These are phyloP conservation scores for Pogoniulus pusillus DNA, from an alignment of 2,797 vertebrate species.

Conservation along the genomic window DNA sequence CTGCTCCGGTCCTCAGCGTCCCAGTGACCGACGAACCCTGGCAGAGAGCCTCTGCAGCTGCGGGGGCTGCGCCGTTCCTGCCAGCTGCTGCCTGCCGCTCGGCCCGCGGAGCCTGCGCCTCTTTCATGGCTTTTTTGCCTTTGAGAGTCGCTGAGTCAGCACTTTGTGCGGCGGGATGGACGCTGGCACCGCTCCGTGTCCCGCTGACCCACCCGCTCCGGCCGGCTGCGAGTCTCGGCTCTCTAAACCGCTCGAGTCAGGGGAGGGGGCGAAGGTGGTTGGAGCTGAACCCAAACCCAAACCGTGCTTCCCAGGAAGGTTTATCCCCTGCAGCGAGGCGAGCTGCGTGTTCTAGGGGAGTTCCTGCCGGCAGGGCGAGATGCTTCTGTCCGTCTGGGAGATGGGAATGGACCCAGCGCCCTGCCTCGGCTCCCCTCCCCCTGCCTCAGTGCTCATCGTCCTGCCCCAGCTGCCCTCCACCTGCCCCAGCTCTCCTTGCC, in stretches of 20 bases:
- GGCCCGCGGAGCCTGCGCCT: rapidly evolving
- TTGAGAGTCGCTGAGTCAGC: neutral
- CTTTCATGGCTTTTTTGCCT: neutral
- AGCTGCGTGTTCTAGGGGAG: rapidly evolving
- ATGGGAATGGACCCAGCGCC: neutral
- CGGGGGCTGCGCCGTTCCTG: neutral
- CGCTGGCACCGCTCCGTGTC: rapidly evolving
- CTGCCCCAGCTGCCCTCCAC: neutral
- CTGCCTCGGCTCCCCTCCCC: too few relatives aligned
- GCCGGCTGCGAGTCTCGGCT: neutral
- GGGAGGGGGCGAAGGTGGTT: rapidly evolving
- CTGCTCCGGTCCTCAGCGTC: rapidly evolving
- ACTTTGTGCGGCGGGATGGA: rapidly evolving
- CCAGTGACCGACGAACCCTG: neutral
- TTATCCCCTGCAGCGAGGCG: rapidly evolving
- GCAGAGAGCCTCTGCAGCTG: neutral
- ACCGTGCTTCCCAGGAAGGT: neutral
- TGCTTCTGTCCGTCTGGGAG: neutral
- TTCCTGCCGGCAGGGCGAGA: neutral
- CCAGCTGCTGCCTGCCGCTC: neutral
- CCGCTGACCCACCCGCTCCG: rapidly evolving
- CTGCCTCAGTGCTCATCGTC: too few relatives aligned
- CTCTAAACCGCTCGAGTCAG: rapidly evolving
- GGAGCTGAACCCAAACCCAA: rapidly evolving
- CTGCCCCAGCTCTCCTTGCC: neutral